Evolutionary conservation across 2,797 vertebrate species (phyloP).

Genomic region (Simalia tracyae): DNA sequence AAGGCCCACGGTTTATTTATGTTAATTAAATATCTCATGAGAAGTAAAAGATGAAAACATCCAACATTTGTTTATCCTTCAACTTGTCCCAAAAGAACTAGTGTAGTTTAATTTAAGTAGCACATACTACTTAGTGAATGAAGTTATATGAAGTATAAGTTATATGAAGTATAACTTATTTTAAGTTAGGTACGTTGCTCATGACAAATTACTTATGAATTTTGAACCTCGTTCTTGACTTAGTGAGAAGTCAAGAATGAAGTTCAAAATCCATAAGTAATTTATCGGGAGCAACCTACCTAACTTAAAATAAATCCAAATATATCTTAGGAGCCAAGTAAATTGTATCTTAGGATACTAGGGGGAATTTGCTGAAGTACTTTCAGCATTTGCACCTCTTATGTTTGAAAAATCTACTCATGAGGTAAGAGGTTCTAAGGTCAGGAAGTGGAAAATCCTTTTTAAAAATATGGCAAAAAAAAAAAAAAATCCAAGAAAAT

Average conservation of each 20-base stretch:
- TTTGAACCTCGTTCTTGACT: no score
- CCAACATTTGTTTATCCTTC: background rate
- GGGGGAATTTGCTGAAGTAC: background rate
- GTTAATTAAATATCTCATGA: background rate
- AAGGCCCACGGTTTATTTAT: background rate
- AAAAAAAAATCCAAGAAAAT: background rate
- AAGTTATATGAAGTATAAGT: background rate
- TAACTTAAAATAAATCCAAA: background rate
- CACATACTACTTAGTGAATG: background rate
- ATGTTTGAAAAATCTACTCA: background rate
- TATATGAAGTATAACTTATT: background rate
- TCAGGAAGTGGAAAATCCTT: no score
- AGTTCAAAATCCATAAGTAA: background rate
- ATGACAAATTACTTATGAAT: background rate
- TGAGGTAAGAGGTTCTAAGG: background rate
- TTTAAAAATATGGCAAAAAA: background rate
- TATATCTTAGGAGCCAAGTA: background rate
- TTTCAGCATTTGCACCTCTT: background rate
- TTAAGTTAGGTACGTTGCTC: background rate
- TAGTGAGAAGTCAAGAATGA: background rate
- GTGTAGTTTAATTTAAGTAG: background rate
- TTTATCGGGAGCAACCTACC: background rate
- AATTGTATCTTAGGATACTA: background rate
- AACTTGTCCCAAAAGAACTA: background rate
- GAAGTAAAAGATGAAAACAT: background rate